Percentiles rank a stretch among this genome's conserved stretches.
These are phyloP conservation scores for Hemicentrotus pulcherrimus DNA, from an alignment of 35 echinoderm and acorn worm species.

Conservation along the genomic window DNA sequence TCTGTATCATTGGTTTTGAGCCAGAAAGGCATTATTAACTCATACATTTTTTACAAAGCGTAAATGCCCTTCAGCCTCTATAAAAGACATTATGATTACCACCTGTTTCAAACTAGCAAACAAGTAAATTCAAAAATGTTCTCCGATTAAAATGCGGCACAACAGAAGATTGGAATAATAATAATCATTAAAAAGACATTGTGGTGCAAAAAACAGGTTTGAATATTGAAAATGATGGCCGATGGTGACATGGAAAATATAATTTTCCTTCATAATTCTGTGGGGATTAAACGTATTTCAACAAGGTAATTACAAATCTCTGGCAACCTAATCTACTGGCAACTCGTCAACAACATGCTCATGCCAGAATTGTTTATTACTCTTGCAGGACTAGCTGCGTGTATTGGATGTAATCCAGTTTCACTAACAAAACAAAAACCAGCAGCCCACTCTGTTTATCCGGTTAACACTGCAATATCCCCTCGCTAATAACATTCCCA, in stretches of 20 bases:
- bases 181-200: slow-evolving; percentile 6
- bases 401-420: neutral
- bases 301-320: neutral
- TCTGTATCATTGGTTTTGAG: no score
- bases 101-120: no score
- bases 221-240: neutral
- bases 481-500: slow-evolving; percentile 26
- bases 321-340: neutral
- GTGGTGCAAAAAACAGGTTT: neutral
- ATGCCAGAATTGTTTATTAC: neutral
- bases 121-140: neutral
- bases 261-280: neutral
- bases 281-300: neutral
- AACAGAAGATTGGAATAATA: neutral
- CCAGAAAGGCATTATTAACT: no score
- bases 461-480: slow-evolving; percentile 14
- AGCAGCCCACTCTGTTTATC: slow-evolving; percentile 16
- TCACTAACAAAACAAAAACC: neutral
- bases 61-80: no score
- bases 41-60: no score
- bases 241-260: neutral
- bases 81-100: no score
- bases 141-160: neutral
- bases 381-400: neutral
- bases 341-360: neutral